A percentile compares a stretch with the other conserved stretches of the same genome.
These are phyloP conservation scores for Boloria euphrosyne DNA, from an alignment of 2,888 invertebrate species.

Conservation along the genomic window DNA sequence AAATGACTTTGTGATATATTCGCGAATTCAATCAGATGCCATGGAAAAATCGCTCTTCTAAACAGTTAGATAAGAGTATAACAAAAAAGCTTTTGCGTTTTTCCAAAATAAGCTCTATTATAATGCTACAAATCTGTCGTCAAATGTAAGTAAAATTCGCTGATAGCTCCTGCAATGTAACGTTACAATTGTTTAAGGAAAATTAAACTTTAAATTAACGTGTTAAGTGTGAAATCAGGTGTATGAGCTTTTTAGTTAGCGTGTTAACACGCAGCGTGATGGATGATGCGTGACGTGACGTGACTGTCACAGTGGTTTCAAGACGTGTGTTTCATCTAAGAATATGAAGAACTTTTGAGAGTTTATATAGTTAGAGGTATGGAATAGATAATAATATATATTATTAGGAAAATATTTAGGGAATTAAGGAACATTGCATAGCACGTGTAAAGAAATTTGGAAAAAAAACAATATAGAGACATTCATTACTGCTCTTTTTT, in stretches of 20 bases:
- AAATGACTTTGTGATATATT: conserved; percentile 23
- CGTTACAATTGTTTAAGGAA: conserved; percentile 27
- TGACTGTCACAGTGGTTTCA: conserved; percentile 63
- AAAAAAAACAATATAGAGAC: too few species aligned
- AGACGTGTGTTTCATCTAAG: conserved; percentile 56
- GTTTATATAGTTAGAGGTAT: not conserved
- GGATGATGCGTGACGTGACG: conserved; percentile 72
- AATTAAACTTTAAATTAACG: conserved; percentile 35
- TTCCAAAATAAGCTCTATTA: conserved; percentile 41
- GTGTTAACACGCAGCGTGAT: conserved; percentile 70
- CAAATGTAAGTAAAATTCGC: conserved; percentile 26
- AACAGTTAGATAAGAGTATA: not conserved
- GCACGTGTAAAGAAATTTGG: too few species aligned
- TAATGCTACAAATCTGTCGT: not conserved
- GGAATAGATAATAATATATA: not conserved
- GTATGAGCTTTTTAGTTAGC: conserved; percentile 44
- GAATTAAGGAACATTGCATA: too few species aligned
- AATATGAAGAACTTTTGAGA: conserved; percentile 30
- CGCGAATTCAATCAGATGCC: conserved; percentile 18
- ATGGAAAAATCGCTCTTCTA: conserved; percentile 30
- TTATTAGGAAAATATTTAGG: too few species aligned
- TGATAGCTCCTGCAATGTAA: conserved; percentile 10
- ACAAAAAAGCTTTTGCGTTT: not conserved
- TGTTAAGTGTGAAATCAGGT: conserved; percentile 30
- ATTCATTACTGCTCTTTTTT: too few species aligned